Percentiles rank a stretch among this genome's conserved stretches.
These are phyloP conservation scores for Todiramphus saurophagus DNA, from an alignment of 2,113 vertebrate genomes.

Conservation along the genomic window DNA sequence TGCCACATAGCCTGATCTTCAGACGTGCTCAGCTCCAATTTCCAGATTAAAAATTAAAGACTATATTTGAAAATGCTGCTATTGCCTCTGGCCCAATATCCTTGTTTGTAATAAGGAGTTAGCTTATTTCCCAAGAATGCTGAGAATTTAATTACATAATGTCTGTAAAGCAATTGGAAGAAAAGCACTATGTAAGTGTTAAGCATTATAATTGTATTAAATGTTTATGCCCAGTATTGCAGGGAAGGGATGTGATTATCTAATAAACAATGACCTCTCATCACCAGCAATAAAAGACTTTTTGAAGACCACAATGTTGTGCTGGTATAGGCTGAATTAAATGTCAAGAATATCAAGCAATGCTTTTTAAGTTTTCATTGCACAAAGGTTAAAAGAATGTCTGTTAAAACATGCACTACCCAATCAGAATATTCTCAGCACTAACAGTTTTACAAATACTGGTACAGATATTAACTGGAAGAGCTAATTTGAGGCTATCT, in stretches of 20 bases:
- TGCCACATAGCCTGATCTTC: neutral
- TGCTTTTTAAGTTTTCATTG: conserved; percentile 34
- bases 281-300: conserved; percentile 50
- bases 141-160: conserved; percentile 64
- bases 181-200: conserved; percentile 51
- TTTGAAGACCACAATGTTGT: conserved; percentile 11
- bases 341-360: conserved; percentile 15
- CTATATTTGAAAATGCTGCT: conserved; percentile 17
- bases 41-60: conserved; percentile 29
- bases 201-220: conserved; percentile 58
- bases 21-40: neutral
- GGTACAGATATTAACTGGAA: conserved; percentile 66
- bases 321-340: conserved; percentile 35
- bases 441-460: conserved; percentile 39
- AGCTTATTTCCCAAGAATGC: conserved; percentile 62
- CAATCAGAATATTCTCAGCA: neutral
- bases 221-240: conserved; percentile 32
- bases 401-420: conserved; percentile 15
- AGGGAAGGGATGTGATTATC: conserved; percentile 51
- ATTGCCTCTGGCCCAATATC: conserved; percentile 19
- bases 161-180: conserved; percentile 55
- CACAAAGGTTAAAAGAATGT: conserved; percentile 36
- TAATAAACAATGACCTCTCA: conserved; percentile 57
- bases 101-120: conserved; percentile 45
- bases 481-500: conserved; percentile 62